Base-by-base conservation (phyloP, 2,113 vertebrate species). In the Hyla sarda region DNA sequence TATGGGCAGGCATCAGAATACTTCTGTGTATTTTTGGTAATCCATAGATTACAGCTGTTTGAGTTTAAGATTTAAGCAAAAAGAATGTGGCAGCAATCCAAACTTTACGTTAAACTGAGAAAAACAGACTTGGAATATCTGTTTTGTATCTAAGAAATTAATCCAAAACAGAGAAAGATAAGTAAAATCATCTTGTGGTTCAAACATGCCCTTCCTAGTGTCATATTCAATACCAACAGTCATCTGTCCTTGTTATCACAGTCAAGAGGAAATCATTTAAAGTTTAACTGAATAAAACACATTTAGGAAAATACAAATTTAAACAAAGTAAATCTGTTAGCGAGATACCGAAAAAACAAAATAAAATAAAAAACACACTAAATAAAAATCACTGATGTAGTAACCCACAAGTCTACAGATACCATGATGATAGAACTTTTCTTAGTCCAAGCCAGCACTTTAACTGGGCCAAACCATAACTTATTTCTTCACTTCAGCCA, bases 21-120 rank as follows among this genome's bases (percentile, higher is more conserved):
- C 78, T 81, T 81, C 25, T 62, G 78, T 62, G 78, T 65, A 81
- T 81, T 81, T 62, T 81, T 14, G 17, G 78, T 81, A 81, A 81
- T 81, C 78, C 56, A 65, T 81, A 81, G 78, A 81, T 81, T 81
- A 81, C 78, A 81, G 78, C 37, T 81, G 56, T 81, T 81, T 81
- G 78, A 62, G 30, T 81, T 80, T 81, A 41, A 28, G 78, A 81
- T 65, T 81, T 62, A 65, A 81, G 78, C 17, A 78, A 65, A 76
- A 80, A 52, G 62, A 81, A 81, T 28, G 37, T 81, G 78, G 78
- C 56, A 65, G 78, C 34, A 65, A 30, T 62, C 78, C 78, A 81
- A 81, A 19, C 34, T 47, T 65, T 81, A 62, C 30, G n/a, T 25
- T 25, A 56, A 13, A 56, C n/a, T 65, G 58, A 81, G 78, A 65